These are phyloP conservation scores for Lates japonicus DNA, from an alignment of 2,797 vertebrate genomes.

Conservation along the genomic window DNA sequence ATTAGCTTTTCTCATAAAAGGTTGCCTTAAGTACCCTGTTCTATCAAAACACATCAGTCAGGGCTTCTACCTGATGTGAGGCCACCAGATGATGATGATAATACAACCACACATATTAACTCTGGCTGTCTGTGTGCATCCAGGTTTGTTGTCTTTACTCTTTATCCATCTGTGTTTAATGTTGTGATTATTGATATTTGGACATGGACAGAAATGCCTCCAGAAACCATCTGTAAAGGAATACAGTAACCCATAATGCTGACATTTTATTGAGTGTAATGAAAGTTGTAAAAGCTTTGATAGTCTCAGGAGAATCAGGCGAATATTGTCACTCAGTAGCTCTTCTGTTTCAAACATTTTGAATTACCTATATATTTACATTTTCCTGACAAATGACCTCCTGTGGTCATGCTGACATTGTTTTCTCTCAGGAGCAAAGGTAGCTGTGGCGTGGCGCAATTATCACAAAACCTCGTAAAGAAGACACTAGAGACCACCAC, in stretches of 20 bases:
- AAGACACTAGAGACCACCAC: too few relatives aligned
- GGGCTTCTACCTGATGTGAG: slow-evolving; percentile 35
- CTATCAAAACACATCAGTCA: slow-evolving; percentile 34
- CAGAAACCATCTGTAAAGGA: not conserved
- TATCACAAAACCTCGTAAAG: not conserved
- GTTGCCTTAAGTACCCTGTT: not conserved
- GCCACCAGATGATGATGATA: slow-evolving; percentile 4
- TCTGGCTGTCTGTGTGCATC: slow-evolving; percentile 6
- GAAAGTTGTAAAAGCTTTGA: not conserved
- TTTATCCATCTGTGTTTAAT: not conserved
- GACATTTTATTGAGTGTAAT: not conserved
- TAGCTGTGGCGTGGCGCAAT: not conserved
- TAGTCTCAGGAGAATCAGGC: not conserved
- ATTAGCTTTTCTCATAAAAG: slow-evolving; percentile 36
- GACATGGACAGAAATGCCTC: not conserved
- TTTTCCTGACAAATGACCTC: not conserved
- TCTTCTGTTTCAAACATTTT: not conserved
- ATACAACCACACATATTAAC: not conserved
- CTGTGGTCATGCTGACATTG: not conserved
- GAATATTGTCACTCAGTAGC: not conserved
- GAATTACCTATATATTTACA: not conserved
- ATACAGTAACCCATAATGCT: not conserved
- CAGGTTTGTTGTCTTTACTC: slow-evolving; percentile 3
- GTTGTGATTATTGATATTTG: not conserved
- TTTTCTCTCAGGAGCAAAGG: not conserved